Base-by-base conservation (phyloP, 2,797 vertebrate species). In the Neostethus bicornis region DNA sequence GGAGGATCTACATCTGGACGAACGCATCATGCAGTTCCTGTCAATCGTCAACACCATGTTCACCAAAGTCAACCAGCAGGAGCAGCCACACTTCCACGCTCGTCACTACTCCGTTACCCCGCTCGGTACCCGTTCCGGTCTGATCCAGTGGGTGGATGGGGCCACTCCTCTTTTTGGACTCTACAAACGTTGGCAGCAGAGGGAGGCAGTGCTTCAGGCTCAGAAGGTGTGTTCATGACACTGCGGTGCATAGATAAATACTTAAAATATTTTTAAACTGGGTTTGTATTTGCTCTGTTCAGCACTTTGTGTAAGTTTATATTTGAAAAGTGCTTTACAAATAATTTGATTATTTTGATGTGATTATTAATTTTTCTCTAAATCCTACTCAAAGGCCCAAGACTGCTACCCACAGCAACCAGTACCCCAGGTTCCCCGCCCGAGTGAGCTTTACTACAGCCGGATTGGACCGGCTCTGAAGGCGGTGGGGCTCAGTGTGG, bases 41-140 rank as follows among this genome's bases (percentile, higher is more conserved):
- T 98, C 97, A 0, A 99, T 99, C 1, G 97, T 99, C 69, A 99
- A 99, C 88, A 99, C 96, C 9, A 99, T 99, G 97, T 99, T 99
- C 85, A 97, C 96, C 39, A 98, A 97, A n/a, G 95, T 98, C 31
- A 98, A 98, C 90, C 94, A 96, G 61, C 95, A 98, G 66, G 96
- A 98, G 87, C 94, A 93, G 7, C 97, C 96, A 0, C 93, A 89
- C 53, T 99, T 99, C 88, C 97, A 96, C 0, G 97, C 97, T 0
- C 90, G 97, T 29, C 97, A 99, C 85, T 99, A 99, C 81, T 98
- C 96, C 0, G 97, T 99, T 66, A 99, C 97, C 0, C 97, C 97
- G 0, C 88, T 99, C 3, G 97, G 97, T 25, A 98, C 97, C 0
- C 87, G 97, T 3, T 99, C 97, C 0, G 97, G 97, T 5, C 92